Percentiles rank a stretch among this genome's conserved stretches.
These are phyloP conservation scores for Aspidiotus destructor DNA, from an alignment of 2,888 invertebrate genomes.

Conservation along the genomic window DNA sequence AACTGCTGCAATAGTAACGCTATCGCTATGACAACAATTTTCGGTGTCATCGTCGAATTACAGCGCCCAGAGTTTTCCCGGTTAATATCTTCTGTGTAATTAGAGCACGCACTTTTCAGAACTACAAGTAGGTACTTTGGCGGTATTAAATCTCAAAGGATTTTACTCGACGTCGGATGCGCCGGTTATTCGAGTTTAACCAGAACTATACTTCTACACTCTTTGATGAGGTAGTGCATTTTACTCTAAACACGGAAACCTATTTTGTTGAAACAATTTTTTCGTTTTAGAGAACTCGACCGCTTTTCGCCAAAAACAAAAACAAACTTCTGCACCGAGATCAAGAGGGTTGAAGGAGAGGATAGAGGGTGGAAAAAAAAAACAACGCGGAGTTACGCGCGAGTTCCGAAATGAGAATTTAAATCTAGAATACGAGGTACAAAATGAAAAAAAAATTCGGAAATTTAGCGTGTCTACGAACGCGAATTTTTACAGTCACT, in stretches of 20 bases:
- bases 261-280: too few relatives aligned
- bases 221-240: not conserved
- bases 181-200: conserved; percentile 1
- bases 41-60: conserved; percentile 1
- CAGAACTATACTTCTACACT: not conserved
- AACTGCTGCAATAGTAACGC: not conserved
- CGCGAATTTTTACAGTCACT: too few relatives aligned
- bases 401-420: too few relatives aligned
- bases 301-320: too few relatives aligned
- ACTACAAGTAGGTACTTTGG: not conserved
- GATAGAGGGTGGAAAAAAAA: too few relatives aligned
- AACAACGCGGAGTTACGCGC: too few relatives aligned
- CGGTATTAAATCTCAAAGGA: conserved; percentile 2
- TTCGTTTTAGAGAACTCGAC: too few relatives aligned
- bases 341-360: too few relatives aligned
- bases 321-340: too few relatives aligned
- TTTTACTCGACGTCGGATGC: not conserved
- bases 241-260: not conserved
- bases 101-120: conserved; percentile 2
- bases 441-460: too few relatives aligned
- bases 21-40: conserved; percentile 4
- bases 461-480: too few relatives aligned
- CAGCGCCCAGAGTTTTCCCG: not conserved
- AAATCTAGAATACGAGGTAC: too few relatives aligned
- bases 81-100: not conserved